These are phyloP conservation scores for Drosophila asahinai DNA, from an alignment of 1,140 invertebrate genomes.

Conservation along the genomic window DNA sequence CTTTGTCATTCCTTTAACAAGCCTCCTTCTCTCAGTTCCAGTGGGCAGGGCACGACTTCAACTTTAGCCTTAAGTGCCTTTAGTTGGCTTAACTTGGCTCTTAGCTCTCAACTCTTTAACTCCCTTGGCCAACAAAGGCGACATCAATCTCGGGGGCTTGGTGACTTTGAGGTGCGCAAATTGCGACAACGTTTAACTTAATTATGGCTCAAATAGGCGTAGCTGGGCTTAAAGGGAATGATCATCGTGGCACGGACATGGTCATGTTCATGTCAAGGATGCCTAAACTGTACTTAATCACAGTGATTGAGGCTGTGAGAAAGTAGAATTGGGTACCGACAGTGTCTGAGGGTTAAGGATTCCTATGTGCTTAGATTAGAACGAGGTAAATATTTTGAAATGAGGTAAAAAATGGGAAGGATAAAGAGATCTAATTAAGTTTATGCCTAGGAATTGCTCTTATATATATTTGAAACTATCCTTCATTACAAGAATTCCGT, in stretches of 20 bases:
- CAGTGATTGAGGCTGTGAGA: constrained; percentile 39
- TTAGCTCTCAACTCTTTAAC: constrained; percentile 1
- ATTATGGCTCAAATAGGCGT: constrained; percentile 81
- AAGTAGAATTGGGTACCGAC: constrained; percentile 9
- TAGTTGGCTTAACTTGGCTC: constrained; percentile 19
- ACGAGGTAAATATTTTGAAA: too few relatives aligned
- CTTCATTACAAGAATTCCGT: too few relatives aligned
- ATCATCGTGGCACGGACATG: constrained; percentile 43
- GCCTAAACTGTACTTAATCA: constrained; percentile 50
- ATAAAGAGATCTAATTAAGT: too few relatives aligned
- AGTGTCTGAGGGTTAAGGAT: constrained; percentile 9
- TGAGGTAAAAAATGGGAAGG: too few relatives aligned
- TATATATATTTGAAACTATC: too few relatives aligned
- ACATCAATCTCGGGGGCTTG: constrained; percentile 72
- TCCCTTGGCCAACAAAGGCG: constrained; percentile 62
- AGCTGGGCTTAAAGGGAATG: constrained; percentile 47
- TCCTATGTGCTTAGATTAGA: not conserved
- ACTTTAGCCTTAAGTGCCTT: constrained; percentile 48
- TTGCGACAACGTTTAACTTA: constrained; percentile 84
- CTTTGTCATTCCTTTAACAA: constrained; percentile 73
- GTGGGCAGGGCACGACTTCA: constrained; percentile 54
- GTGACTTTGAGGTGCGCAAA: constrained; percentile 64
- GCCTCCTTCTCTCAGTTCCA: constrained; percentile 25
- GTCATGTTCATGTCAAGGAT: constrained; percentile 68
- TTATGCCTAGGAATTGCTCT: not conserved